A percentile compares a stretch with the other conserved stretches of the same genome.
Conservation (phyloP, 2,113 vertebrate genomes). For the Mirza zaza region DNA sequence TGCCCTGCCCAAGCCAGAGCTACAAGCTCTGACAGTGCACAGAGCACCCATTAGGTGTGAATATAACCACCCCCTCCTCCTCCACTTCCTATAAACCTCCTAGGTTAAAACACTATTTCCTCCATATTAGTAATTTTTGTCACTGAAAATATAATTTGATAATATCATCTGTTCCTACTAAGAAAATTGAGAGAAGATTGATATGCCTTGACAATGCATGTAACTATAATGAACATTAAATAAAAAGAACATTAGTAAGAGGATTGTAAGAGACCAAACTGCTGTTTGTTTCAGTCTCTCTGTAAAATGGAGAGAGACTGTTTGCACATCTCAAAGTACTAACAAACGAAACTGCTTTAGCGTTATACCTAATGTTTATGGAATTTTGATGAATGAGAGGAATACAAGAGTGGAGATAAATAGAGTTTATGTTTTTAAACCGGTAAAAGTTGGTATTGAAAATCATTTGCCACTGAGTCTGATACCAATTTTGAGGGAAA, state of each 20-base stretch:
- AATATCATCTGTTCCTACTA: neutral
- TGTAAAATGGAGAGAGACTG: neutral
- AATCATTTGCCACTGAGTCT: neutral
- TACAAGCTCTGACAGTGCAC: too few relatives aligned
- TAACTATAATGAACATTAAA: neutral
- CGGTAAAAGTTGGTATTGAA: neutral
- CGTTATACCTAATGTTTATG: neutral
- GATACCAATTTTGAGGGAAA: neutral
- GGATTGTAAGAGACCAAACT: neutral
- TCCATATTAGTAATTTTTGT: neutral
- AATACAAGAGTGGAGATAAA: neutral
- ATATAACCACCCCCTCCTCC: too few relatives aligned
- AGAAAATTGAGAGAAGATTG: neutral
- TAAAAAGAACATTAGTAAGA: neutral
- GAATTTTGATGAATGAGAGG: neutral
- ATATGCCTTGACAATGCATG: neutral
- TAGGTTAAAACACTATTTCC: neutral
- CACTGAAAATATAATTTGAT: neutral
- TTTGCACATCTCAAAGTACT: neutral
- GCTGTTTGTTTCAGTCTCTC: neutral
- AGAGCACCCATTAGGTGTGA: too few relatives aligned
- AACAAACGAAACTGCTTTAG: neutral
- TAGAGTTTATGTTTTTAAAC: neutral
- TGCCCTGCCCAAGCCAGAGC: too few relatives aligned
- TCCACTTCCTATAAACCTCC: neutral